A percentile compares a stretch with the other conserved stretches of the same genome.
phyloP scores from a whole-genome alignment of 23 tunicate species.

The Trididemnum clinides region DNA sequence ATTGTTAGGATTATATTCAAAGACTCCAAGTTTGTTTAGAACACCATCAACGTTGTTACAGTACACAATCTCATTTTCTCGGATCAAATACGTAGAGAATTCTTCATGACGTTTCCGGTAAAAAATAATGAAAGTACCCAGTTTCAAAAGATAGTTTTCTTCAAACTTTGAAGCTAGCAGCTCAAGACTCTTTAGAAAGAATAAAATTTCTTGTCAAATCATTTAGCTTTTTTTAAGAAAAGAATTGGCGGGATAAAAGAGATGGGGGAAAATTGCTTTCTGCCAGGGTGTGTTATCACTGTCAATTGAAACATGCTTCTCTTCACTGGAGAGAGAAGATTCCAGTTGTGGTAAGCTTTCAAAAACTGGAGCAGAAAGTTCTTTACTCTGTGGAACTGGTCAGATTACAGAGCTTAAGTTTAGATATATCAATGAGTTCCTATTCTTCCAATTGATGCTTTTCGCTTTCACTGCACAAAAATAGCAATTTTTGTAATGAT shows the following conservation, averaged over 20 bases:
- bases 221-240: slow-evolving; percentile 4
- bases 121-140: not conserved
- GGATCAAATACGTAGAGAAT: slow-evolving; percentile 4
- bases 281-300: slow-evolving; percentile 9
- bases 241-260: slow-evolving; percentile 1
- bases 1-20: slow-evolving; percentile 8
- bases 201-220: slow-evolving; percentile 20
- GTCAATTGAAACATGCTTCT: not conserved
- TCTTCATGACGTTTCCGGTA: slow-evolving; percentile 9
- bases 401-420: too few species aligned
- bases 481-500: too few species aligned
- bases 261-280: slow-evolving; percentile 19
- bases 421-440: too few species aligned
- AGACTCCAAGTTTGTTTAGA: slow-evolving; percentile 6
- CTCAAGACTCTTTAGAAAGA: slow-evolving; percentile 24
- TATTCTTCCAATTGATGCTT: too few species aligned
- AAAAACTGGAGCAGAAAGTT: too few species aligned
- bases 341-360: slow-evolving; percentile 37
- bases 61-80: slow-evolving; percentile 17
- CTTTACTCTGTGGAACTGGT: too few species aligned
- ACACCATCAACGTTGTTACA: slow-evolving; percentile 16
- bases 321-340: slow-evolving; percentile 8
- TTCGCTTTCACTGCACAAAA: too few species aligned
- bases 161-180: slow-evolving; percentile 9
- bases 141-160: slow-evolving; percentile 11